Evolutionary conservation across 2,888 invertebrate species (phyloP), one percentile per base, ranked within the genome.

Genomic region (Stomorhina lunata): DNA sequence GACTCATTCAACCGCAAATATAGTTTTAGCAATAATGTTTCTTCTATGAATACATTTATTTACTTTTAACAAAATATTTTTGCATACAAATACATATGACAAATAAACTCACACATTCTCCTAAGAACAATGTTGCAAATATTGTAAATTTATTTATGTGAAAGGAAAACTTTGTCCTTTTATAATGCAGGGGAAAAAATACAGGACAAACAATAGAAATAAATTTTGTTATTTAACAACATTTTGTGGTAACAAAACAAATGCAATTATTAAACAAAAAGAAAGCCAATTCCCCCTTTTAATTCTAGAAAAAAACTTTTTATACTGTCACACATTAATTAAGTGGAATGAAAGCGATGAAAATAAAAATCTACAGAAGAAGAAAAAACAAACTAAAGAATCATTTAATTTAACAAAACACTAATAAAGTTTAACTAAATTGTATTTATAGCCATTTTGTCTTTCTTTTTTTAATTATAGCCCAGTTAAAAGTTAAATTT

Each of bases 221-320:
- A 71, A 76, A 76, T 59, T 76, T 66, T 79, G 71, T 82, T 76
- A 53, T 75, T 75, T 79, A 82, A 79, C 82, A 82, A 82, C 75
- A 79, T 71, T 82, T 79, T 82, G 82, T 79, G 79, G 82, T 61
- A 76, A 79, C 75, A 71, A 75, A n/a, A 69, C 66, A 53, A 69
- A 75, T 65, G 71, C 63, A 71, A 75, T 71, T 76, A 80, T 57
- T 34, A 53, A 17, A 32, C 22, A 59, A 37, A 55, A 45, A 45
- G 55, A n/a, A 25, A 69, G 22, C 43, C 55, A 75, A 29, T 9
- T 15, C n/a, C 12, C 34, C 15, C 34, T 34, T 59, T 17, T 27
- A 6, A n/a, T 32, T 25, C 12, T 17, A 68, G 17, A 48, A 68
- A 43, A 48, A 66, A 72, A 77, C 45, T 81, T 77, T 72, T 69